Evolutionary conservation across 30 jellyfish, hydroid and myxozoan species (phyloP).

Genomic region (Pseudorhiza aurosa): DNA sequence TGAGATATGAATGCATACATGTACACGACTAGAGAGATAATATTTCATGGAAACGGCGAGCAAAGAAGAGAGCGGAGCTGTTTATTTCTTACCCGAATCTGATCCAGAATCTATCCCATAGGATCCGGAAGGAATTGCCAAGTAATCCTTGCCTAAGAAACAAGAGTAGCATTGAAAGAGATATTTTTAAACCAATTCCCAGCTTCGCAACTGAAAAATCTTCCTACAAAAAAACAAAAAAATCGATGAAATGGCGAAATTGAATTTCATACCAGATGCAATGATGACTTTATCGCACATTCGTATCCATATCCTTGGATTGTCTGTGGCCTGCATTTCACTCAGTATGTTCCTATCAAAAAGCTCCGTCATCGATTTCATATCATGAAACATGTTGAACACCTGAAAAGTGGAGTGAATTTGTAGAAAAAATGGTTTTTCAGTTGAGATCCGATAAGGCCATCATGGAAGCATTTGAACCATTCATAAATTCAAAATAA

Average conservation of each 20-base stretch:
- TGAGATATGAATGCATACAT: too few relatives aligned
- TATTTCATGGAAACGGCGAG: too few relatives aligned
- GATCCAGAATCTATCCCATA: background rate
- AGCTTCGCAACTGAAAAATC: too few relatives aligned
- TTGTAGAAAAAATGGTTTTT: background rate
- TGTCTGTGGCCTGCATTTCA: slow-evolving; percentile 59
- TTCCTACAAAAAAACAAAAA: too few relatives aligned
- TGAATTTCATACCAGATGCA: slow-evolving; percentile 4
- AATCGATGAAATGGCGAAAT: background rate
- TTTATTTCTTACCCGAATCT: background rate
- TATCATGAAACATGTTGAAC: slow-evolving; percentile 45
- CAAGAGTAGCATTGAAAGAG: background rate
- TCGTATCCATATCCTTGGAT: slow-evolving; percentile 69
- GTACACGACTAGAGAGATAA: too few relatives aligned
- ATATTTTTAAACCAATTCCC: too few relatives aligned
- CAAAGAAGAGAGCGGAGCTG: background rate
- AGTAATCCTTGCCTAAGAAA: background rate
- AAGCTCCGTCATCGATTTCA: slow-evolving; percentile 69
- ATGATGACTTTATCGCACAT: slow-evolving; percentile 16
- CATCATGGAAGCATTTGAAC: too few relatives aligned
- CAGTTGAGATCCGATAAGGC: too few relatives aligned
- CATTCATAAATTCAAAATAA: too few relatives aligned
- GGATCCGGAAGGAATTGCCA: slow-evolving; percentile 5
- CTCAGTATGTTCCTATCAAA: slow-evolving; percentile 63
- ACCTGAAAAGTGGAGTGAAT: slow-evolving; percentile 47